Conservation (phyloP, 2,888 invertebrate species). For the Lasioglossum morio region DNA sequence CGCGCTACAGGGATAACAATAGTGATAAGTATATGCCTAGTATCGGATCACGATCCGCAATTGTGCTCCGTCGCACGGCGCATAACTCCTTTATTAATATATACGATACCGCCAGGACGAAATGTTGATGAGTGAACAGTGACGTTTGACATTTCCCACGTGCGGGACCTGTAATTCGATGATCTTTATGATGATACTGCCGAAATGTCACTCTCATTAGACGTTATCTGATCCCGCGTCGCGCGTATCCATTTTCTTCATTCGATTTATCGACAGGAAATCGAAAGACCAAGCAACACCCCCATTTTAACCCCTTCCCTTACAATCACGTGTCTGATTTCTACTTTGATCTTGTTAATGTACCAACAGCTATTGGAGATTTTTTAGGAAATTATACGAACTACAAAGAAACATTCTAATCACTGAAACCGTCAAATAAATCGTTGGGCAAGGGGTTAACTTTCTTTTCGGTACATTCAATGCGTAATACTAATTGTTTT, state of each 20-base stretch:
- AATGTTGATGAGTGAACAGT: constrained; percentile 60
- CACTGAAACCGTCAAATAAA: too few species aligned
- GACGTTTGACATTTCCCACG: constrained; percentile 63
- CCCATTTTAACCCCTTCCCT: background rate
- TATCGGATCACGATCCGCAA: constrained; percentile 67
- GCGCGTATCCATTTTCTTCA: background rate
- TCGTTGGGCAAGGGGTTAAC: too few species aligned
- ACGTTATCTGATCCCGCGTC: constrained; percentile 18
- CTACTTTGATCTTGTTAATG: too few species aligned
- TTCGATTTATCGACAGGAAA: background rate
- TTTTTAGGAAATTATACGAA: too few species aligned
- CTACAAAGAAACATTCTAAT: too few species aligned
- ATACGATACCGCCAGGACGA: constrained; percentile 27
- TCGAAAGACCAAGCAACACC: background rate
- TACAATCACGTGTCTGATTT: too few species aligned
- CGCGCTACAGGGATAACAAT: constrained; percentile 59
- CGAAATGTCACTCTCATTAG: constrained; percentile 59
- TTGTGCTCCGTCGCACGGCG: constrained; percentile 47
- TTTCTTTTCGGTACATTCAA: background rate
- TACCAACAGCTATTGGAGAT: too few species aligned
- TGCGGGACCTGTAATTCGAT: constrained; percentile 40
- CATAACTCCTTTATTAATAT: constrained; percentile 55
- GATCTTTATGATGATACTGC: constrained; percentile 49
- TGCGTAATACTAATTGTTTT: background rate
- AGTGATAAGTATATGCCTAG: constrained; percentile 65